A percentile compares a stretch with the other conserved stretches of the same genome.
Conservation (phyloP, 2,797 vertebrate species). For the Tapirus indicus region DNA sequence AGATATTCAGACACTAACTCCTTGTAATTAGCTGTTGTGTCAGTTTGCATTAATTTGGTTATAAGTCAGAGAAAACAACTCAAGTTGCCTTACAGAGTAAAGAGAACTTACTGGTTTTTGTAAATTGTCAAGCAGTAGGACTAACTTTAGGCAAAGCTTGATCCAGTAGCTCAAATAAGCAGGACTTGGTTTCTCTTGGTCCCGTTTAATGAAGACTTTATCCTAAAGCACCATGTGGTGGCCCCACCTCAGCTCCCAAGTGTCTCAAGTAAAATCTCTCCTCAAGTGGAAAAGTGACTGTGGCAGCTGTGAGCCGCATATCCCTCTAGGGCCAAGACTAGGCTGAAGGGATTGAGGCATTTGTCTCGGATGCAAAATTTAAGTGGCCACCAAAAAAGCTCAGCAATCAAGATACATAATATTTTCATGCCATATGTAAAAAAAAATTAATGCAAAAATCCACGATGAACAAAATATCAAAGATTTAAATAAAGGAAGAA, state of each 20-base stretch:
- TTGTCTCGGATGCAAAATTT: not conserved
- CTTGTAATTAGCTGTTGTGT: not conserved
- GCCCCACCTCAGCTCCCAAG: not conserved
- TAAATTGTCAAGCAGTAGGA: not conserved
- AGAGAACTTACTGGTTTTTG: not conserved
- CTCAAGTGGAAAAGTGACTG: not conserved
- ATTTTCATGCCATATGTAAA: not conserved
- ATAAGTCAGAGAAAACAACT: not conserved
- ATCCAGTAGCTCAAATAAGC: not conserved
- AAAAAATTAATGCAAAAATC: not conserved
- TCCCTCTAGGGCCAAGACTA: not conserved
- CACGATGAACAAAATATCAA: not conserved
- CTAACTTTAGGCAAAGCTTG: not conserved
- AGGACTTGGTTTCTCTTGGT: not conserved
- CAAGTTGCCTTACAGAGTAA: not conserved
- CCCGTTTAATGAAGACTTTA: not conserved
- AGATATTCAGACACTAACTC: not conserved
- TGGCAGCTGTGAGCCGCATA: not conserved
- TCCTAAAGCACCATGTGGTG: not conserved
- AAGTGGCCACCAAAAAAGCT: not conserved
- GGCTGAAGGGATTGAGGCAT: not conserved
- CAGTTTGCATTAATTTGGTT: constrained; percentile 1
- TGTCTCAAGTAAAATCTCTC: not conserved
- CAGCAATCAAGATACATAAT: not conserved
- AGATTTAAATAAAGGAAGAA: not conserved